Evolutionary conservation across 2,113 vertebrate genomes (phyloP).

Genomic region (Otocyon megalotis): DNA sequence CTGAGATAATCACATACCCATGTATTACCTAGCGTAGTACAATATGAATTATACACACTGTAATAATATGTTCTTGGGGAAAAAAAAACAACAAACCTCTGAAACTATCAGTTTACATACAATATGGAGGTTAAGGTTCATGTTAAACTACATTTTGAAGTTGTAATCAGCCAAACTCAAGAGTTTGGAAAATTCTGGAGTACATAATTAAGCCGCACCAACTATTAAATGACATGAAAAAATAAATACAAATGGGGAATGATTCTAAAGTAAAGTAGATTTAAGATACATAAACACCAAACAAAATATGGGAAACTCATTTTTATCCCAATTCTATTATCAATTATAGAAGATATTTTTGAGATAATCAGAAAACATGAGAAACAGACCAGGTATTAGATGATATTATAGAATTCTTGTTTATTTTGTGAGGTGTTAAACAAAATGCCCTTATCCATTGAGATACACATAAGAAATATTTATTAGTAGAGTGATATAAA

Average conservation of each 20-base stretch:
- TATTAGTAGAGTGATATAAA: neutral
- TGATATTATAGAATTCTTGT: neutral
- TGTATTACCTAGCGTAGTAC: neutral
- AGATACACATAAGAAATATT: neutral
- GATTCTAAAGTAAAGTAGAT: neutral
- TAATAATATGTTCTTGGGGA: neutral
- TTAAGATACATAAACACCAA: neutral
- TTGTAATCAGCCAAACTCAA: neutral
- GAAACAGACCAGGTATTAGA: neutral
- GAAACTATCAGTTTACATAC: neutral
- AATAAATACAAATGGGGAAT: neutral
- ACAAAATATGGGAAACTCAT: neutral
- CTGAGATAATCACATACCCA: neutral
- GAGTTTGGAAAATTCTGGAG: neutral
- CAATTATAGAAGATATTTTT: neutral
- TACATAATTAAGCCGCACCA: neutral
- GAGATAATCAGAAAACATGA: neutral
- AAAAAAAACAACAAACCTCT: neutral
- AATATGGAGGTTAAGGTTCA: neutral
- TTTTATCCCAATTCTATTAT: neutral
- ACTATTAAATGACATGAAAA: neutral
- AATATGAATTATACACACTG: neutral
- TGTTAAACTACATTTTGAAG: neutral
- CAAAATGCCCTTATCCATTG: neutral
- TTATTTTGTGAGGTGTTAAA: conserved; percentile 4